phyloP scores from a whole-genome alignment of 2,113 vertebrate species.

The Takifugu bimaculatus region DNA sequence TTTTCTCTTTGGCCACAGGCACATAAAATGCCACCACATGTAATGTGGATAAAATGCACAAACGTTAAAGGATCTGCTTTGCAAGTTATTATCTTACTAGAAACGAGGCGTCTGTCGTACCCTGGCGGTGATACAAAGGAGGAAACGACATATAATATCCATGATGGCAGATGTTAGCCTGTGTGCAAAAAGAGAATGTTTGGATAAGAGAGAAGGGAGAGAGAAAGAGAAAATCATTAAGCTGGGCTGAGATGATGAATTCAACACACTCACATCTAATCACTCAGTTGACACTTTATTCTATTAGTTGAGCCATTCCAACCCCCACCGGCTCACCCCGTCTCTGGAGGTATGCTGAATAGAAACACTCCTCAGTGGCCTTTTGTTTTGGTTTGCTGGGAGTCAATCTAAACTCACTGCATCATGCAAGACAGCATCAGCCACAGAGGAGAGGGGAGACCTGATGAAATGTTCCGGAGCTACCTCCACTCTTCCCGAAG shows the following conservation, averaged over 20 bases:
- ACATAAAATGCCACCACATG: too few species aligned
- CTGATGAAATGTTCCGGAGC: constrained; percentile 6
- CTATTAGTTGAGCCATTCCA: constrained; percentile 23
- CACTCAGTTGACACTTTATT: constrained; percentile 37
- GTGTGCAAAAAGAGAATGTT: constrained; percentile 16
- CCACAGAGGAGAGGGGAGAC: constrained; percentile 8
- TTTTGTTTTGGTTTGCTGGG: constrained; percentile 11
- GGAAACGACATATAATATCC: neutral
- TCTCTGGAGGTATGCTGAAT: constrained; percentile 20
- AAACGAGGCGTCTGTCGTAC: too few species aligned
- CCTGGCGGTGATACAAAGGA: too few species aligned
- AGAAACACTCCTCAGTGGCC: constrained; percentile 12
- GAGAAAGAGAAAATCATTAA: neutral
- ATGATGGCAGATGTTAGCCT: neutral
- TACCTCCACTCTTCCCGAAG: neutral
- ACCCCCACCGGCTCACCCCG: constrained; percentile 4
- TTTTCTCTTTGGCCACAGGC: too few species aligned
- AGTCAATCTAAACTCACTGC: neutral
- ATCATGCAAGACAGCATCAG: constrained; percentile 14
- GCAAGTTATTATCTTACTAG: too few species aligned
- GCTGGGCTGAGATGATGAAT: neutral
- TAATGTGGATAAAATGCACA: too few species aligned
- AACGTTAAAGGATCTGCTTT: too few species aligned
- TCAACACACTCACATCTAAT: constrained; percentile 31
- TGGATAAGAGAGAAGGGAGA: constrained; percentile 23